These are phyloP conservation scores for Papilio glaucus DNA, from an alignment of 1,140 invertebrate genomes.

Conservation along the genomic window DNA sequence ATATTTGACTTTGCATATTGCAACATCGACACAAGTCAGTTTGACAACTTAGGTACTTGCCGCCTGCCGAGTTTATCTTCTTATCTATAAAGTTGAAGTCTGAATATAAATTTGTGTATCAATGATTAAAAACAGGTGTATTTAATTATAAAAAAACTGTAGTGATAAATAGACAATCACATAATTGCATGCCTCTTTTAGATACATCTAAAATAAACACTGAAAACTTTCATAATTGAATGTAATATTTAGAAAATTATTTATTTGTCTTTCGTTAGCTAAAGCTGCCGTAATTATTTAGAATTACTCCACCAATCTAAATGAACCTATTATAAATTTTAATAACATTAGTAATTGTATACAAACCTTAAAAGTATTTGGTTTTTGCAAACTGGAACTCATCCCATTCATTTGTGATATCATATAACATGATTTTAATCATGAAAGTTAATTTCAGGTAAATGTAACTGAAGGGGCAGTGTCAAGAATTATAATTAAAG, in stretches of 20 bases:
- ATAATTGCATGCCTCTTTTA: background rate
- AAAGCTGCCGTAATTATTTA: background rate
- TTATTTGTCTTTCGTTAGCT: background rate
- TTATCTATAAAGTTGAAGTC: too few species aligned
- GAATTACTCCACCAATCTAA: background rate
- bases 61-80: too few species aligned
- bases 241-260: background rate
- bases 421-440: background rate
- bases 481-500: background rate
- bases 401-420: background rate
- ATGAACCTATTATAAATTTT: background rate
- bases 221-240: background rate
- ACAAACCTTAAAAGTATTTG: background rate
- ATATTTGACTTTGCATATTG: too few species aligned
- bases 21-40: too few species aligned
- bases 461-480: background rate
- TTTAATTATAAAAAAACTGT: background rate
- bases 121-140: background rate
- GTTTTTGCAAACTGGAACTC: background rate
- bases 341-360: background rate
- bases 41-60: too few species aligned
- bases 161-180: background rate
- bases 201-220: background rate
- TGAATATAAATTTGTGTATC: too few species aligned
- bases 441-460: background rate